These are phyloP conservation scores for Volucella bombylans DNA, from an alignment of 2,888 invertebrate species.

Conservation along the genomic window DNA sequence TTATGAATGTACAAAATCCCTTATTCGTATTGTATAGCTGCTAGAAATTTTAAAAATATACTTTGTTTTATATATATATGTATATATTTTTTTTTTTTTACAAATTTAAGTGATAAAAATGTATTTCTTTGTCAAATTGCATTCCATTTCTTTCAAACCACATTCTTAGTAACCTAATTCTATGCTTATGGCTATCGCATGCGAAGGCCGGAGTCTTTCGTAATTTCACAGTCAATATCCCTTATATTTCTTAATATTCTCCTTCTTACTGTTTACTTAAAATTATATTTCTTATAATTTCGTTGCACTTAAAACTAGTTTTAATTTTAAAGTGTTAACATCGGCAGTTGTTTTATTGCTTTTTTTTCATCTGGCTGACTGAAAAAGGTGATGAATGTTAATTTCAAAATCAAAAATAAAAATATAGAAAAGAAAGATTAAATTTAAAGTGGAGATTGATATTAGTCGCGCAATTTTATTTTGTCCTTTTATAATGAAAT, in stretches of 20 bases:
- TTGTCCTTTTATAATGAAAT: too few relatives aligned
- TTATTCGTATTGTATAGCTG: slow-evolving; percentile 37
- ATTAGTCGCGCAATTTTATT: background rate
- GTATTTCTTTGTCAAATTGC: slow-evolving; percentile 16
- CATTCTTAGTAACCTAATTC: slow-evolving; percentile 18
- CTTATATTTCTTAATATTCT: background rate
- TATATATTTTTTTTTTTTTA: slow-evolving; percentile 1
- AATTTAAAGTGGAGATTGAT: background rate
- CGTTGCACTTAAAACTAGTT: background rate
- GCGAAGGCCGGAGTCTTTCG: slow-evolving; percentile 57
- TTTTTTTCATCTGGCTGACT: background rate
- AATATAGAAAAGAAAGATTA: background rate
- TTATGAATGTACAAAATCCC: slow-evolving; percentile 52
- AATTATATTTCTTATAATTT: slow-evolving; percentile 4
- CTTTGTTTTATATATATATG: background rate
- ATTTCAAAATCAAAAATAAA: background rate
- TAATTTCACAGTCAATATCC: slow-evolving; percentile 14
- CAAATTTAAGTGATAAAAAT: slow-evolving; percentile 24
- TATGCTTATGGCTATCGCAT: slow-evolving; percentile 45
- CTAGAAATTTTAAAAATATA: slow-evolving; percentile 23
- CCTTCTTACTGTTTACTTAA: background rate
- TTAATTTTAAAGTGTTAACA: background rate
- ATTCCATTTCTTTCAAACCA: slow-evolving; percentile 27
- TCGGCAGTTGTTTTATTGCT: slow-evolving; percentile 30
- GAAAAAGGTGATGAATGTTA: background rate